These are phyloP conservation scores for Acipenser oxyrinchus DNA, from an alignment of 2,797 vertebrate genomes.

Conservation along the genomic window DNA sequence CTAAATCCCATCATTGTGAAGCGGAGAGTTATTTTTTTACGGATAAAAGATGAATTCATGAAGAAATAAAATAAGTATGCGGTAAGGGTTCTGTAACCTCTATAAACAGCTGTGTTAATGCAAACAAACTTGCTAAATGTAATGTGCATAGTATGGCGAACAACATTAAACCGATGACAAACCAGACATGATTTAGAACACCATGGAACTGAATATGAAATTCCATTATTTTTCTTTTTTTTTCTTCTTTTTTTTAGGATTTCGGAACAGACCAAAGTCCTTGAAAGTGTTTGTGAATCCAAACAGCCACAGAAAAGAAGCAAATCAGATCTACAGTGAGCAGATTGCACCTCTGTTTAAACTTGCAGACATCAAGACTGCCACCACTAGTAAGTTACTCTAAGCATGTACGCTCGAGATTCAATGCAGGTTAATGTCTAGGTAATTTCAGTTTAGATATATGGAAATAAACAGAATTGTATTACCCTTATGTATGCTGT, in stretches of 20 bases:
- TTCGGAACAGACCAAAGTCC: constrained; percentile 67
- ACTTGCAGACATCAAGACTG: constrained; percentile 77
- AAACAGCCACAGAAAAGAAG: constrained; percentile 82
- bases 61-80: constrained; percentile 18
- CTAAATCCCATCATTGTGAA: constrained; percentile 22
- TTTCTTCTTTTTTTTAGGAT: constrained; percentile 46
- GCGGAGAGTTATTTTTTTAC: constrained; percentile 18
- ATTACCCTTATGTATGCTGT: constrained; percentile 17
- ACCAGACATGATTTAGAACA: not conserved
- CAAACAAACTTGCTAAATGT: not conserved
- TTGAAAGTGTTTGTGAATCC: constrained; percentile 91
- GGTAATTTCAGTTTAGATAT: not conserved
- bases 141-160: not conserved
- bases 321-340: constrained; percentile 71
- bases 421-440: constrained; percentile 8
- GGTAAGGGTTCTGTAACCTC: not conserved
- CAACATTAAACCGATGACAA: not conserved
- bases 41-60: constrained; percentile 22
- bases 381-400: constrained; percentile 66
- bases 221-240: not conserved
- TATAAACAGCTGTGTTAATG: not conserved
- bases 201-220: not conserved
- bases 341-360: constrained; percentile 86
- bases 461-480: constrained; percentile 15
- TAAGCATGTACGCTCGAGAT: constrained; percentile 21